Percentiles rank a stretch among this genome's conserved stretches.
Conservation (phyloP, 2,797 vertebrate genomes). For the Microcaecilia unicolor region DNA sequence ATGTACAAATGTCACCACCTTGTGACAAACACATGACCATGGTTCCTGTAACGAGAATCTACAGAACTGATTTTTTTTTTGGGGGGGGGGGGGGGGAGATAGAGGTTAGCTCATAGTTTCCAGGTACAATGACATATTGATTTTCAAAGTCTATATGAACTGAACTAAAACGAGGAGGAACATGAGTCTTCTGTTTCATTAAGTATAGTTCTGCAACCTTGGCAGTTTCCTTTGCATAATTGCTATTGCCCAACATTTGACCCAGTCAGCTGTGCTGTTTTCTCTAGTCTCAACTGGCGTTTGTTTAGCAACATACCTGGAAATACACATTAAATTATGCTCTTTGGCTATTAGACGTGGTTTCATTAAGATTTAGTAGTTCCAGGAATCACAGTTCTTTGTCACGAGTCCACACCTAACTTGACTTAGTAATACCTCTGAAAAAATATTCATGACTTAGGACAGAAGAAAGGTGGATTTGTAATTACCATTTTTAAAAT, state of each 20-base stretch:
- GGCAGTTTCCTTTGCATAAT: constrained; percentile 15
- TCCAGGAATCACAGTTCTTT: too few relatives aligned
- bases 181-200: constrained; percentile 1
- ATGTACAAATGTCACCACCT: constrained; percentile 11
- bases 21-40: neutral
- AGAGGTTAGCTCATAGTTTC: too few relatives aligned
- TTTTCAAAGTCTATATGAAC: constrained; percentile 12
- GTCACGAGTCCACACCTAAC: too few relatives aligned
- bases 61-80: constrained; percentile 7
- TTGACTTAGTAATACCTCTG: too few relatives aligned
- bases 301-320: neutral
- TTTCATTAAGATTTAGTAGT: constrained; percentile 1
- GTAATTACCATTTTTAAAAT: too few relatives aligned
- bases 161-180: constrained; percentile 10
- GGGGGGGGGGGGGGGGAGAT: too few relatives aligned
- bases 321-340: neutral
- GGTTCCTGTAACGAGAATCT: constrained; percentile 1
- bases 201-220: constrained; percentile 6
- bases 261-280: neutral
- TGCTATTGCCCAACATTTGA: constrained; percentile 5
- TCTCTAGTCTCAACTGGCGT: too few relatives aligned
- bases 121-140: neutral
- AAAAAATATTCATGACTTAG: too few relatives aligned
- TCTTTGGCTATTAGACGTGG: neutral
- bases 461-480: too few relatives aligned